Conservation (phyloP, 1,140 invertebrate genomes). For the Ceratosolen solmsi region DNA sequence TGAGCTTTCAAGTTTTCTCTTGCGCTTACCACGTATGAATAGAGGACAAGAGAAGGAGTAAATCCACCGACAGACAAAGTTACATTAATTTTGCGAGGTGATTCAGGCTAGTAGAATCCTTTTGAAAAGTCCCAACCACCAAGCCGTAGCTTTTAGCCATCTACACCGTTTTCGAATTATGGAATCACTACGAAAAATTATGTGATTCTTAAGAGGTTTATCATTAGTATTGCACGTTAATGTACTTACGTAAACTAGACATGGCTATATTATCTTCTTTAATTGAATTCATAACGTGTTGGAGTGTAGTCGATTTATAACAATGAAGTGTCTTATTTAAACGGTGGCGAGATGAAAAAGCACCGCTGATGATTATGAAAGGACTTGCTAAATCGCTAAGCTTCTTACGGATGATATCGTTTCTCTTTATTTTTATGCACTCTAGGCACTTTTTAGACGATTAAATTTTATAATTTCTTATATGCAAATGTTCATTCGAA, state of each 20-base stretch:
- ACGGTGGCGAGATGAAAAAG: constrained; percentile 59
- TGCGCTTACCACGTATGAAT: neutral
- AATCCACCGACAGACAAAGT: neutral
- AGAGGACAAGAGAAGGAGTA: constrained; percentile 4
- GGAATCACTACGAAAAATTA: neutral
- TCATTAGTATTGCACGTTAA: neutral
- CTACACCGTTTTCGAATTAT: constrained; percentile 4
- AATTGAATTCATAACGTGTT: constrained; percentile 60
- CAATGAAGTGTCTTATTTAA: constrained; percentile 63
- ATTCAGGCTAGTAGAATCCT: constrained; percentile 33
- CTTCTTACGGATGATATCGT: constrained; percentile 56
- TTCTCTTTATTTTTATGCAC: constrained; percentile 56
- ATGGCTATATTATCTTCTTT: constrained; percentile 42
- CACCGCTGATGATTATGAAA: constrained; percentile 50
- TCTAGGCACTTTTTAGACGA: constrained; percentile 11
- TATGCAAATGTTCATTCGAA: constrained; percentile 39
- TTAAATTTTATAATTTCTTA: constrained; percentile 44
- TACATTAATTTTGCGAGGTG: constrained; percentile 42
- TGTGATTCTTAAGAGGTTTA: constrained; percentile 16
- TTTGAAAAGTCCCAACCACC: constrained; percentile 42
- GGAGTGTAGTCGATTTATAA: constrained; percentile 60
- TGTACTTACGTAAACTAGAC: constrained; percentile 35
- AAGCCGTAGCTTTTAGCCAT: constrained; percentile 32
- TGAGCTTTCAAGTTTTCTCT: neutral
- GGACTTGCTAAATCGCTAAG: constrained; percentile 64